Percentiles rank a stretch among this genome's conserved stretches.
phyloP scores from a whole-genome alignment of 2,797 vertebrate genomes.

The Trachurus trachurus region DNA sequence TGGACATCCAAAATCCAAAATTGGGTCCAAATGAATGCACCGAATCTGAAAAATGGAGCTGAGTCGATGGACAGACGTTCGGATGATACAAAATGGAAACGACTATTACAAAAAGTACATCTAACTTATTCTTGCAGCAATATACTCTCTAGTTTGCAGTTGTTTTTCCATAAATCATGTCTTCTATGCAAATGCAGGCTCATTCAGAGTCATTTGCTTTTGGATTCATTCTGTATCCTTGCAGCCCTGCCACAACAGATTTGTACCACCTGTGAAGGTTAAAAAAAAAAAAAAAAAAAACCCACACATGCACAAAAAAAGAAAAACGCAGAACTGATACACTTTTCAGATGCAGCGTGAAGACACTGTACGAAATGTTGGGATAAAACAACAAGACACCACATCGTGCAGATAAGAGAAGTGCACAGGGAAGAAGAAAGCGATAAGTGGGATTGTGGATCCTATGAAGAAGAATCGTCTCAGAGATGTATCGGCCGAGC shows the following conservation, averaged over 20 bases:
- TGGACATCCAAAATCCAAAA: no score
- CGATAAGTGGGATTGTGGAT: constrained; percentile 9
- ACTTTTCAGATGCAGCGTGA: constrained; percentile 20
- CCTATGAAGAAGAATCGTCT: constrained; percentile 5
- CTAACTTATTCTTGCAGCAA: background rate
- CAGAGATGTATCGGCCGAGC: background rate
- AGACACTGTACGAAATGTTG: constrained; percentile 9
- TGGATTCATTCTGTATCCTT: background rate
- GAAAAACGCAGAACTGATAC: background rate
- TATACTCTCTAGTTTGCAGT: background rate
- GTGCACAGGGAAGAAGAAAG: constrained; percentile 21
- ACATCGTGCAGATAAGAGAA: constrained; percentile 21
- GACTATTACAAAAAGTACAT: no score
- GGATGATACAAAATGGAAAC: no score
- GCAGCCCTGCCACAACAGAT: constrained; percentile 1
- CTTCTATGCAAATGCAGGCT: background rate
- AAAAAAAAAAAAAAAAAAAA: background rate
- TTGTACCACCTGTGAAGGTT: constrained; percentile 4
- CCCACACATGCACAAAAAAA: no score
- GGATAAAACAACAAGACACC: constrained; percentile 29
- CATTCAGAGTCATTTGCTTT: background rate
- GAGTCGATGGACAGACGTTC: no score
- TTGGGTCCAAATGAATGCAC: no score
- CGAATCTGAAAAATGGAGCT: no score
- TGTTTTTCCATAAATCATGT: background rate